Percentiles rank a stretch among this genome's conserved stretches.
Evolutionary conservation across 2,797 vertebrate genomes (phyloP).

Genomic region (Oryzias sinensis): DNA sequence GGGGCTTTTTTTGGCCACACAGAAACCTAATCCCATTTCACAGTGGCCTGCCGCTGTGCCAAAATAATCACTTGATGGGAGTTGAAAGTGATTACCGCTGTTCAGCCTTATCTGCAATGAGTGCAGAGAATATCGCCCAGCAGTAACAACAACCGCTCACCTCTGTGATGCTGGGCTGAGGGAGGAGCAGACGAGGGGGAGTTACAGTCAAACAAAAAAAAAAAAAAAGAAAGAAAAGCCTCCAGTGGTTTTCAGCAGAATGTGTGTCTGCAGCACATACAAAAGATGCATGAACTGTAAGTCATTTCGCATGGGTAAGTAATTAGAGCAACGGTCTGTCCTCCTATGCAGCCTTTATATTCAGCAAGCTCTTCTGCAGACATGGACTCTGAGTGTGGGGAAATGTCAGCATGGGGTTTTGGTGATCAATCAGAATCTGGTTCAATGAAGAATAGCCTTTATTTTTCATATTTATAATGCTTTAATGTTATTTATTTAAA

Average conservation of each 20-base stretch:
- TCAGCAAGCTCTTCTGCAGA: conserved; percentile 43
- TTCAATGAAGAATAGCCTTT: conserved; percentile 32
- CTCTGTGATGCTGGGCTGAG: conserved; percentile 59
- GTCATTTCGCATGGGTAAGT: conserved; percentile 71
- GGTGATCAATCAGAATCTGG: conserved; percentile 35
- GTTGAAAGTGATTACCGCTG: conserved; percentile 76
- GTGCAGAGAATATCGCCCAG: conserved; percentile 64
- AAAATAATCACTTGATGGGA: conserved; percentile 77
- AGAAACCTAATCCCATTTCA: conserved; percentile 76
- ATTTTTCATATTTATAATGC: conserved; percentile 27
- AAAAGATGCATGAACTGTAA: conserved; percentile 61
- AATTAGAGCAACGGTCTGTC: conserved; percentile 71
- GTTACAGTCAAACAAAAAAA: conserved; percentile 25
- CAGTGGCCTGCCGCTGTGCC: conserved; percentile 53
- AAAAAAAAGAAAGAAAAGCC: conserved; percentile 12
- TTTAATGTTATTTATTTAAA: conserved; percentile 27
- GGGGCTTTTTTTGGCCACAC: conserved; percentile 40
- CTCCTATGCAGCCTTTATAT: conserved; percentile 54
- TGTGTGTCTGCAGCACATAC: conserved; percentile 39
- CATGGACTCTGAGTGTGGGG: conserved; percentile 7
- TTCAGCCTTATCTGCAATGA: conserved; percentile 72
- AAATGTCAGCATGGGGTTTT: conserved; percentile 25
- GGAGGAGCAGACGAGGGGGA: conserved; percentile 28
- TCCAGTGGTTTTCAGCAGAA: conserved; percentile 33
- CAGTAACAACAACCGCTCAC: conserved; percentile 53